A percentile compares a stretch with the other conserved stretches of the same genome.
phyloP scores from a whole-genome alignment of 2,888 invertebrate genomes.

The Orchesella flavescens region DNA sequence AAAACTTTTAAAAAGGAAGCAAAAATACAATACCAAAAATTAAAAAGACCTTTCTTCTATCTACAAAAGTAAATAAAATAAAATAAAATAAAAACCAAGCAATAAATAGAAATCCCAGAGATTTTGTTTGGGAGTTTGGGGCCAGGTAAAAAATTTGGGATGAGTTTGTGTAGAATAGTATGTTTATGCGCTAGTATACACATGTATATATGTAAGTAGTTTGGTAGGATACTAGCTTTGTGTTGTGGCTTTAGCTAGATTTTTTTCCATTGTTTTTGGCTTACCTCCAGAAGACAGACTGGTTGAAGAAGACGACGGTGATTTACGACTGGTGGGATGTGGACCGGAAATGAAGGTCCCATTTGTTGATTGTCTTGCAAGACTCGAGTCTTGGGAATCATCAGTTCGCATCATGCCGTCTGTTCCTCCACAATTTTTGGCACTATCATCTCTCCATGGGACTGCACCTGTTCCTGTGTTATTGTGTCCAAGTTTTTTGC shows the following conservation, averaged over 20 bases:
- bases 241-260: not conserved
- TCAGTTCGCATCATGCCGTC: slow-evolving; percentile 43
- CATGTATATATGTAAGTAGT: not conserved
- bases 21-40: slow-evolving; percentile 6
- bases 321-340: slow-evolving; percentile 58
- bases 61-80: not conserved
- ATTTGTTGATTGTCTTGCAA: slow-evolving; percentile 67
- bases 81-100: not conserved
- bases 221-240: no score
- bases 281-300: slow-evolving; percentile 46
- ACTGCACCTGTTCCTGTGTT: slow-evolving; percentile 68
- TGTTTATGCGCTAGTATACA: no score
- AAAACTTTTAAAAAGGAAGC: not conserved
- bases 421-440: slow-evolving; percentile 55
- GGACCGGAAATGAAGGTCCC: slow-evolving; percentile 62
- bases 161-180: no score
- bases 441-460: slow-evolving; percentile 66
- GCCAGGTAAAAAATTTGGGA: not conserved
- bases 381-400: slow-evolving; percentile 41
- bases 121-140: not conserved
- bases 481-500: not conserved
- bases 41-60: not conserved
- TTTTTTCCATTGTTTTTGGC: slow-evolving; percentile 4
- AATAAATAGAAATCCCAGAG: not conserved
- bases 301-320: slow-evolving; percentile 40